Conservation (phyloP, 64 coral and sea anemone genomes). For the Actinia tenebrosa region DNA sequence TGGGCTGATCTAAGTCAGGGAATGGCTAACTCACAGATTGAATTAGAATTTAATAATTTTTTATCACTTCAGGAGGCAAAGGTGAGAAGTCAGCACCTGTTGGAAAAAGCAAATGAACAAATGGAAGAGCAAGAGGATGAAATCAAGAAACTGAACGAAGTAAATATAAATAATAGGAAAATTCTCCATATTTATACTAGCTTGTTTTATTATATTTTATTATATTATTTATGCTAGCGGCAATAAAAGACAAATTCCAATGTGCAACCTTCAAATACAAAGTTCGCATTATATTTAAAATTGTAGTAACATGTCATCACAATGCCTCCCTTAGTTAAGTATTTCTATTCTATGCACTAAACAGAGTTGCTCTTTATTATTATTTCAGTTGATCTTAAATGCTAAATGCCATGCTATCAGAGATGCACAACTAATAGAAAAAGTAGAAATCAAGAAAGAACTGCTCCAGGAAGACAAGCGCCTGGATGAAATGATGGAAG, state of each 20-base stretch:
- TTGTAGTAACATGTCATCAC: too few relatives aligned
- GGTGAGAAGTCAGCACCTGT: constrained; percentile 77
- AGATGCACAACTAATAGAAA: constrained; percentile 97
- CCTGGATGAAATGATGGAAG: constrained; percentile 99
- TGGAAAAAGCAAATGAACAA: constrained; percentile 96
- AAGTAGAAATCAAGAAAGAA: constrained; percentile 98
- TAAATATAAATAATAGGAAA: constrained; percentile 1
- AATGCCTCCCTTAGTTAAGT: too few relatives aligned
- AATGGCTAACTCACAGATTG: too few relatives aligned
- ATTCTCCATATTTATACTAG: too few relatives aligned
- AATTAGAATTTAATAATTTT: not conserved
- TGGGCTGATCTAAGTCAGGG: too few relatives aligned
- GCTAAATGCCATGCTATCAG: constrained; percentile 99
- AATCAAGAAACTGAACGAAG: constrained; percentile 99
- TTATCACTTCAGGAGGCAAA: constrained; percentile 71
- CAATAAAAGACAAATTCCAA: too few relatives aligned
- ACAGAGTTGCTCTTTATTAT: not conserved
- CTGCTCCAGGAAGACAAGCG: constrained; percentile 84
- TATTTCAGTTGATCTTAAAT: constrained; percentile 85
- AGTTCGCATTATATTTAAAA: too few relatives aligned
- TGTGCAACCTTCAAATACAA: too few relatives aligned
- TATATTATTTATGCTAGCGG: too few relatives aligned
- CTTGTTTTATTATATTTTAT: too few relatives aligned
- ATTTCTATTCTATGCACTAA: not conserved
- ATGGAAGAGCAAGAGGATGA: constrained; percentile 99